Evolutionary conservation across 2,888 invertebrate species (phyloP), one percentile per base, ranked within the genome.

Genomic region (Vesta saturnalis): DNA sequence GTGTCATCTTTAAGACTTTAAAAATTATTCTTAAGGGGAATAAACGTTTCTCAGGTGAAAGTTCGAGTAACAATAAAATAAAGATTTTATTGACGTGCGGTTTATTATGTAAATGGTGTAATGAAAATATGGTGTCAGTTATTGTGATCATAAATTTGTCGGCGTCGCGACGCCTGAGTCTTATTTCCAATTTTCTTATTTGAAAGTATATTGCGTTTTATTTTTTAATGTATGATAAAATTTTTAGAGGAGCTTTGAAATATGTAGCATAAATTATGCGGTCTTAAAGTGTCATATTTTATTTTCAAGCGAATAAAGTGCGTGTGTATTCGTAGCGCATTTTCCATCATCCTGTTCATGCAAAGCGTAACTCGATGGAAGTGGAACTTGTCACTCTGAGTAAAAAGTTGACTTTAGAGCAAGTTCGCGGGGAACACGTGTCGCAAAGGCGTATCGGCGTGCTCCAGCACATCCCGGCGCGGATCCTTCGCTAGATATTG

Each of bases 391-490:
- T 76, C 77, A 77, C 72, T 76, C 75, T 73, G 73, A 77, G 78
- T 78, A 79, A 78, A 80, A 79, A 79, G 78, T 78, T 78, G 78
- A 77, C 79, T 78, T 78, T 74, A 75, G 76, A 77, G 76, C 76
- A 76, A 80, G 77, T 79, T 78, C 78, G 77, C 75, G 73, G 74
- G 77, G 74, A 78, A 80, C 79, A 80, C 79, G 79, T 79, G 79
- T 79, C 79, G 76, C 79, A 79, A 77, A 78, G 79, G 78, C 76
- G 76, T 76, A 76, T 73, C 74, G 72, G 65, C 69, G 77, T 72
- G 72, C 73, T 69, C 76, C 73, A 74, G 74, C 74, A 75, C 72
- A 75, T 60, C 71, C 70, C 70, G 69, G 67, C 61, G 60, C 68
- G 69, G 72, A 64, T 64, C 78, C 76, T 76, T 77, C 76, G 74